phyloP scores from a whole-genome alignment of 1,140 invertebrate species.

The Danaus melanippus region DNA sequence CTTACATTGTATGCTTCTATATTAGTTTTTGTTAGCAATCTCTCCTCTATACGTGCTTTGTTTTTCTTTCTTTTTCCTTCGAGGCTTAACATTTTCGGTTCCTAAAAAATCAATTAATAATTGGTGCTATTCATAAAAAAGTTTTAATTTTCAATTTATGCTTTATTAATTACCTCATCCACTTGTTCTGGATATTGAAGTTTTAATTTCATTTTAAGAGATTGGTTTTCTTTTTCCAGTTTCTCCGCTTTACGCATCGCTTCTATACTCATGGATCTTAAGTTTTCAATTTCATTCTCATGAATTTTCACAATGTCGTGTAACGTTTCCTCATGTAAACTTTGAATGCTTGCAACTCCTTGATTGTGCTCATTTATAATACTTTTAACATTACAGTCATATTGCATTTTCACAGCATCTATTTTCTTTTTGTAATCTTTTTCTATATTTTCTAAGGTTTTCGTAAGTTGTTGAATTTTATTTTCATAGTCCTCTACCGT shows the following conservation, averaged over 20 bases:
- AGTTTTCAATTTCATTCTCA: conserved; percentile 62
- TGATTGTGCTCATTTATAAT: conserved; percentile 62
- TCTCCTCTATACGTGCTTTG: conserved; percentile 31
- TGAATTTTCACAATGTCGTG: conserved; percentile 53
- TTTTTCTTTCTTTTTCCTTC: conserved; percentile 34
- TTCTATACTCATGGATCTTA: conserved; percentile 59
- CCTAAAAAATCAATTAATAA: conserved; percentile 21
- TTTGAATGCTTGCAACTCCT: conserved; percentile 57
- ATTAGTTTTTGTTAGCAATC: conserved; percentile 47
- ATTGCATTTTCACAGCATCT: conserved; percentile 53
- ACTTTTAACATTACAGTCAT: conserved; percentile 54
- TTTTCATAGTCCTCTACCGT: conserved; percentile 38
- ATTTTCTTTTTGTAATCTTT: conserved; percentile 57
- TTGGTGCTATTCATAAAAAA: too few species aligned
- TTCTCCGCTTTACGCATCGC: conserved; percentile 54
- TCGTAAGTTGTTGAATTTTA: conserved; percentile 41
- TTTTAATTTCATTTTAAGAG: conserved; percentile 32
- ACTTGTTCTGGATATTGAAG: conserved; percentile 17
- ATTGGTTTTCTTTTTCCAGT: conserved; percentile 48
- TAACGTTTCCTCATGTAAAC: conserved; percentile 54
- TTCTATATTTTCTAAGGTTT: conserved; percentile 46
- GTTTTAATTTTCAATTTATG: too few species aligned
- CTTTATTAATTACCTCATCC: conserved; percentile 15
- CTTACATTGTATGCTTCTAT: conserved; percentile 53
- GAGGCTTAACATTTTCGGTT: conserved; percentile 29